phyloP scores from a whole-genome alignment of 2,113 vertebrate species.

The Petaurus breviceps region DNA sequence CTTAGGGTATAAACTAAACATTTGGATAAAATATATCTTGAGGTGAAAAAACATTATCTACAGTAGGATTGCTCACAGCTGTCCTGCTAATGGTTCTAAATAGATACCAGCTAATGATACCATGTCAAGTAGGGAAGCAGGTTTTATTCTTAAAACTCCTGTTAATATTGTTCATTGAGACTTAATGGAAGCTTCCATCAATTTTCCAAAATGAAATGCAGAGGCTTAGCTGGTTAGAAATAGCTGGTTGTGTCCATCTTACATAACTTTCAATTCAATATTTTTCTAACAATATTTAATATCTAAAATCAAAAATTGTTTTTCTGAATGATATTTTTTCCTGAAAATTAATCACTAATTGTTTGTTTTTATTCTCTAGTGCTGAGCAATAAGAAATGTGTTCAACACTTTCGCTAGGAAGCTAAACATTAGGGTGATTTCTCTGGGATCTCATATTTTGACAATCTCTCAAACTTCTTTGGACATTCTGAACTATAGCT shows the following conservation, averaged over 20 bases:
- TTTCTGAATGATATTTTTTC: too few relatives aligned
- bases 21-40: constrained; percentile 17
- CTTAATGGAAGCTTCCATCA: neutral
- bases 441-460: too few relatives aligned
- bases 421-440: too few relatives aligned
- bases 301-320: too few relatives aligned
- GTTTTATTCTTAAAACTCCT: constrained; percentile 1
- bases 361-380: too few relatives aligned
- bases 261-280: neutral
- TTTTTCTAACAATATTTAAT: too few relatives aligned
- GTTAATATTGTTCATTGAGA: neutral
- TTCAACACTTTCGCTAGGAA: too few relatives aligned
- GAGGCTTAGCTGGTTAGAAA: neutral
- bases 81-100: neutral
- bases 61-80: neutral
- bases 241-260: neutral
- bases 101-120: constrained; percentile 4
- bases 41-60: neutral
- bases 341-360: too few relatives aligned
- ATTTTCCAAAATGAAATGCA: neutral
- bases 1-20: constrained; percentile 30
- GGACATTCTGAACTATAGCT: too few relatives aligned
- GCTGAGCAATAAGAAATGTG: too few relatives aligned
- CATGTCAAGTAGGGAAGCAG: constrained; percentile 13
- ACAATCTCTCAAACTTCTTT: too few relatives aligned